Percentiles rank a stretch among this genome's conserved stretches.
Evolutionary conservation across 2,113 vertebrate species (phyloP).

Genomic region (Heloderma charlesbogerti): DNA sequence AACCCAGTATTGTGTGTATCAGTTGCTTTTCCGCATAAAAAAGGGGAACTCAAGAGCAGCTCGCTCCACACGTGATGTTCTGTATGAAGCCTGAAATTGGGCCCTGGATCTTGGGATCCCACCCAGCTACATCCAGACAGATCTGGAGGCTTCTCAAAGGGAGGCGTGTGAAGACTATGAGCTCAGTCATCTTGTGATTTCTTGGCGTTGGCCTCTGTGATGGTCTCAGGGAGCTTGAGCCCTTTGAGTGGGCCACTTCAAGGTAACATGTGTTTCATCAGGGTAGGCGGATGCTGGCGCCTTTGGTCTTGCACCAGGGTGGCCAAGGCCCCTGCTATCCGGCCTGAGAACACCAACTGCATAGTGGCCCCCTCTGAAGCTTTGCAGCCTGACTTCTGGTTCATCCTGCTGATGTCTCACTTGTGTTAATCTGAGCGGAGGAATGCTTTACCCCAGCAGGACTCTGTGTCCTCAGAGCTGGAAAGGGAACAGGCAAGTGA

Average conservation of each 20-base stretch:
- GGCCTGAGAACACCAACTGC: neutral
- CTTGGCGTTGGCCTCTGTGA: neutral
- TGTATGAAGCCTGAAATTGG: neutral
- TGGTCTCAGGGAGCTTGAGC: neutral
- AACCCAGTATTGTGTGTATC: neutral
- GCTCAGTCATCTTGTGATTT: neutral
- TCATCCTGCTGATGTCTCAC: neutral
- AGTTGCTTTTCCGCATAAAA: neutral
- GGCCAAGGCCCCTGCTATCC: neutral
- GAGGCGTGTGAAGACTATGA: rapidly evolving
- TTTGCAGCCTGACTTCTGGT: too few relatives aligned
- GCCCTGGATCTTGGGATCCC: neutral
- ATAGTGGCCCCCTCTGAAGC: neutral
- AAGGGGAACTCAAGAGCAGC: neutral
- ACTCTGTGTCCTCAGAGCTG: neutral
- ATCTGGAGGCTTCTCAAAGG: neutral
- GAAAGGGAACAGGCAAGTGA: constrained; percentile 20
- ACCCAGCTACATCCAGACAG: neutral
- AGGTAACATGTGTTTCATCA: neutral
- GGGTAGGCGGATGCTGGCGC: neutral
- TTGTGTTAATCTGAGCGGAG: neutral
- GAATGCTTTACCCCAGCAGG: neutral
- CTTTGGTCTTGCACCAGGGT: neutral
- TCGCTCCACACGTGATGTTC: neutral
- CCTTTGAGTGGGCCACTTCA: neutral